Evolutionary conservation across 2,113 vertebrate genomes (phyloP), one percentile per base, ranked within the genome.

Genomic region (Lycaon pictus): DNA sequence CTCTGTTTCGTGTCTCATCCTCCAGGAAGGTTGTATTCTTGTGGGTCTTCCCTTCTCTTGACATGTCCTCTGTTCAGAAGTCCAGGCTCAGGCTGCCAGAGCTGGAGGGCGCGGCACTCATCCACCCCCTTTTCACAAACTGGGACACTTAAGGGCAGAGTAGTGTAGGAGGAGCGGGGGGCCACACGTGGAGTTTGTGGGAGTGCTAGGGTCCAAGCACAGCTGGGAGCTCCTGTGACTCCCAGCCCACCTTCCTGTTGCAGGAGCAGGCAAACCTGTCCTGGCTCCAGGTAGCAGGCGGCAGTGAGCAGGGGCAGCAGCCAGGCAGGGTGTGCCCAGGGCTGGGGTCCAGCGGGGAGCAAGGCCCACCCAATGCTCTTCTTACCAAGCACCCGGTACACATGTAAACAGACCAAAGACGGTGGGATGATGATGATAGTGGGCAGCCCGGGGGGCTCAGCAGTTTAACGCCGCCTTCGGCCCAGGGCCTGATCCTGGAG

Each of bases 401-500:
- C 2, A 6, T 16, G 29, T 6, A 12, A 51, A 27, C 0, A 22
- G 20, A 63, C 53, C 53, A 7, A 35, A 32, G 1, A 6, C 3
- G 51, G 8, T 37, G 27, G 16, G 89, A 37, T 32, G 25, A 22
- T 25, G 35, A 17, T 43, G 43, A 43, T 43, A 43, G 43, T 43
- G 43, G 43, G 43, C 43, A 43, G 43, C 43, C 43, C 7, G 43
- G 43, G 43, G 1, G 43, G 43, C 6, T 43, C 43, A 43, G 43
- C 7, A 43, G 43, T 43, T 43, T 43, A 43, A 43, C 7, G 43
- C 43, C 1, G 43, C 6, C 43, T 43, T 43, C 43, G 43, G 43
- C 43, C 43, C 43, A 43, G 43, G 43, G 43, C 43, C 43, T 43
- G 43, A 43, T 43, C 43, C 43, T 43, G 43, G 43, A 43, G 43